phyloP scores from a whole-genome alignment of 2,797 vertebrate species.

The Notolabrus celidotus region DNA sequence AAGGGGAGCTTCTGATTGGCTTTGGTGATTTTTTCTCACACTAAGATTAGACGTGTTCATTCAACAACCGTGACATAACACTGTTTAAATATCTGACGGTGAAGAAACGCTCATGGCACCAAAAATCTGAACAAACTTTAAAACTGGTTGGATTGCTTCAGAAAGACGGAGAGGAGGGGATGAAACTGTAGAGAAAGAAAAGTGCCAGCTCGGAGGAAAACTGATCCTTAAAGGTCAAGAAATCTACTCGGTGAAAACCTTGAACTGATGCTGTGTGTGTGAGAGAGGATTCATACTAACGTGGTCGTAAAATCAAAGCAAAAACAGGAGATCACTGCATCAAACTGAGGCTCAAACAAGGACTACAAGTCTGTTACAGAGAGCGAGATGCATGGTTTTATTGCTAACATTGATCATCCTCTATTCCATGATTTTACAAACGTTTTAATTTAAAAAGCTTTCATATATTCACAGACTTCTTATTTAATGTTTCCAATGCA shows the following conservation, averaged over 20 bases:
- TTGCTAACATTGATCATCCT: too few relatives aligned
- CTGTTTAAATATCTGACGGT: neutral
- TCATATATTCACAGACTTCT: too few relatives aligned
- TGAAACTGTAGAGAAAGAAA: neutral
- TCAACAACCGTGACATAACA: neutral
- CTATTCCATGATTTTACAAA: too few relatives aligned
- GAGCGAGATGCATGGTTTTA: too few relatives aligned
- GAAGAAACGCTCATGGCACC: neutral
- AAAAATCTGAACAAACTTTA: neutral
- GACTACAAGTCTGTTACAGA: slow-evolving; percentile 11
- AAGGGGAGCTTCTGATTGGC: slow-evolving; percentile 1
- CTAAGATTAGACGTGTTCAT: neutral
- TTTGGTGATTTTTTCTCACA: neutral
- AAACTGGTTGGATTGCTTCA: neutral
- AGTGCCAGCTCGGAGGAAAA: neutral
- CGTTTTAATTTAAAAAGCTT: too few relatives aligned
- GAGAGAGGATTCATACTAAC: neutral
- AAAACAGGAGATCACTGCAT: slow-evolving; percentile 20
- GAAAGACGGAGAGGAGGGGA: slow-evolving; percentile 5
- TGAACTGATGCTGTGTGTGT: neutral
- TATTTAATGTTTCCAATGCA: too few relatives aligned
- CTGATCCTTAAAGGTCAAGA: too few relatives aligned
- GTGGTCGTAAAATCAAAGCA: slow-evolving; percentile 6
- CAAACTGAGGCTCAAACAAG: neutral
- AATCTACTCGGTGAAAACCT: slow-evolving; percentile 4